Percentiles rank a stretch among this genome's conserved stretches.
Conservation (phyloP, 2,797 vertebrate genomes). For the Lagorchestes hirsutus region DNA sequence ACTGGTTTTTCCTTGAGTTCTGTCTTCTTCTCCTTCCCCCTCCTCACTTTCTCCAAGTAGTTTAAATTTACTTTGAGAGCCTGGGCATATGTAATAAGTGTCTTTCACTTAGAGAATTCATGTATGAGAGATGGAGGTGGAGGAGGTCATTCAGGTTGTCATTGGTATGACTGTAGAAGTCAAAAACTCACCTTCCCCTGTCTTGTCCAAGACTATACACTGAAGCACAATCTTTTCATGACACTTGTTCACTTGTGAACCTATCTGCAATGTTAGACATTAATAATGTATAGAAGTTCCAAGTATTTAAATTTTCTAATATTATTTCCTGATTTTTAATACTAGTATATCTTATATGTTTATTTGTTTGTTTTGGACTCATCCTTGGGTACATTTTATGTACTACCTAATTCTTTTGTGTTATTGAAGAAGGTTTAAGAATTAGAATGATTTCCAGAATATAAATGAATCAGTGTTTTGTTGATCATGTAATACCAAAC, state of each 20-base stretch:
- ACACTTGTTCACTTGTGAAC: background rate
- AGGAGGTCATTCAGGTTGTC: background rate
- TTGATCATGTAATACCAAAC: background rate
- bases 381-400: background rate
- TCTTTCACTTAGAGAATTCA: background rate
- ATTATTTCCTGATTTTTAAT: background rate
- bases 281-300: background rate
- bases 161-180: background rate
- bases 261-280: background rate
- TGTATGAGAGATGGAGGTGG: background rate
- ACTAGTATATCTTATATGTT: background rate
- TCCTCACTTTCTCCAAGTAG: no score
- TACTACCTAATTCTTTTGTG: background rate
- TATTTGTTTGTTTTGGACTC: background rate
- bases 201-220: background rate
- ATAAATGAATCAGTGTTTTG: background rate
- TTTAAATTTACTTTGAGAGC: background rate
- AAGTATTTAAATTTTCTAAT: background rate
- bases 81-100: background rate
- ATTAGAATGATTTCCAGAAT: background rate
- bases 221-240: background rate
- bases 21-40: background rate
- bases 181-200: background rate
- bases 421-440: background rate
- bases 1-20: background rate